A percentile compares a stretch with the other conserved stretches of the same genome.
Evolutionary conservation across 2,113 vertebrate species (phyloP).

Genomic region (Pomatostomus ruficeps): DNA sequence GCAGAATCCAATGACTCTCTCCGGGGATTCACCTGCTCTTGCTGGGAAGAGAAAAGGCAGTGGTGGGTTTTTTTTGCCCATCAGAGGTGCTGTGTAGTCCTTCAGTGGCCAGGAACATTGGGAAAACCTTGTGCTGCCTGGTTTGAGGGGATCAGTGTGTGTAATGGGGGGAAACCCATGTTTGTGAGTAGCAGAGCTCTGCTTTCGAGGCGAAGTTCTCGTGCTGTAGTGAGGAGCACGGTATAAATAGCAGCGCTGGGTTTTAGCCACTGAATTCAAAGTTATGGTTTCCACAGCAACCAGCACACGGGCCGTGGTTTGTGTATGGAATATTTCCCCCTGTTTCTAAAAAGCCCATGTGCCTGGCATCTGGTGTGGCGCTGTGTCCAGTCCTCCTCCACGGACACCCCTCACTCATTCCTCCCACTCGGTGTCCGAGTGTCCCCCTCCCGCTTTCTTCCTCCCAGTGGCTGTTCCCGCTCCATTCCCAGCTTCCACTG

Average conservation of each 20-base stretch:
- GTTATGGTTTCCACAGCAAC: slow-evolving; percentile 69
- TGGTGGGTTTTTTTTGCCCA: accelerated
- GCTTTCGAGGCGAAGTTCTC: background rate
- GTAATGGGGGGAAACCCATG: accelerated
- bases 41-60: background rate
- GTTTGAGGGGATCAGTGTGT: background rate
- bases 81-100: background rate
- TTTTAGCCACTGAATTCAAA: slow-evolving; percentile 52
- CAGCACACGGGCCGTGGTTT: background rate
- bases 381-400: background rate
- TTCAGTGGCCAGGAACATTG: background rate
- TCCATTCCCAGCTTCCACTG: background rate
- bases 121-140: background rate
- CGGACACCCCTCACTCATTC: background rate
- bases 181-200: background rate
- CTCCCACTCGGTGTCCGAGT: background rate
- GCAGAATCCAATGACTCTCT: background rate
- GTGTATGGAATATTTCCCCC: slow-evolving; percentile 5
- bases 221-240: background rate
- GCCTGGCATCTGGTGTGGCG: background rate
- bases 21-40: background rate
- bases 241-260: slow-evolving; percentile 53
- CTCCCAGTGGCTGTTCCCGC: accelerated
- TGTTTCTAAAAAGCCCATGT: background rate
- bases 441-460: background rate